Evolutionary conservation across 2,888 invertebrate species (phyloP).

Genomic region (Clusia tigrina): DNA sequence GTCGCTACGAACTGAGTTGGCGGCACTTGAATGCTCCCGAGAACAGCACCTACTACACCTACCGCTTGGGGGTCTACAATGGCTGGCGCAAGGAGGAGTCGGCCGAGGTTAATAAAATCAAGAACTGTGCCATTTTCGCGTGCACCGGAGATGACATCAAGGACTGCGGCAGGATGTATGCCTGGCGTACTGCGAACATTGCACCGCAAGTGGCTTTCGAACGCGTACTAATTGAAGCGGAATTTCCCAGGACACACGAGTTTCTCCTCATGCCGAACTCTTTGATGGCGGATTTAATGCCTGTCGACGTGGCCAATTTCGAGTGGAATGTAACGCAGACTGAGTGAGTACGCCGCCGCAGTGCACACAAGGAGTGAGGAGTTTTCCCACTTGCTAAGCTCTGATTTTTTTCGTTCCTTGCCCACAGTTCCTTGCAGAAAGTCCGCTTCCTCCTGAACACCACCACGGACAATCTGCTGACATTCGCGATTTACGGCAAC

Average conservation of each 20-base stretch:
- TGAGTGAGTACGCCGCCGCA: too few species aligned
- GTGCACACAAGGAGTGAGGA: too few species aligned
- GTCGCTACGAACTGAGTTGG: slow-evolving; percentile 48
- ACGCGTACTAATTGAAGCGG: slow-evolving; percentile 41
- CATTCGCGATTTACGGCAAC: slow-evolving; percentile 54
- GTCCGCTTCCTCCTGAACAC: slow-evolving; percentile 39
- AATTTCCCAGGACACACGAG: slow-evolving; percentile 41
- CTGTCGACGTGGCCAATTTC: slow-evolving; percentile 48
- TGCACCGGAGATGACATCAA: slow-evolving; percentile 53
- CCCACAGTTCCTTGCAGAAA: slow-evolving; percentile 12
- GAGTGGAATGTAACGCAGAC: slow-evolving; percentile 45
- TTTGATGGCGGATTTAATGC: slow-evolving; percentile 45
- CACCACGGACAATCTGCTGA: slow-evolving; percentile 40
- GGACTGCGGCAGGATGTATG: slow-evolving; percentile 47
- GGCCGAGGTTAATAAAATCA: slow-evolving; percentile 60
- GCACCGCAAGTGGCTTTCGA: slow-evolving; percentile 40
- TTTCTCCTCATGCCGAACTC: slow-evolving; percentile 51
- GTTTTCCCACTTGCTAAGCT: too few species aligned
- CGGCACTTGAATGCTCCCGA: background rate
- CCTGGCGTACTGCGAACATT: background rate
- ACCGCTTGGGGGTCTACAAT: slow-evolving; percentile 64
- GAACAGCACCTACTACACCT: slow-evolving; percentile 50
- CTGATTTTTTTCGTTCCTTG: background rate
- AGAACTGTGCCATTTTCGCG: slow-evolving; percentile 65
- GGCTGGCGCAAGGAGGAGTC: slow-evolving; percentile 63